Evolutionary conservation across 2,797 vertebrate genomes (phyloP).

Genomic region (Coreius guichenoti): DNA sequence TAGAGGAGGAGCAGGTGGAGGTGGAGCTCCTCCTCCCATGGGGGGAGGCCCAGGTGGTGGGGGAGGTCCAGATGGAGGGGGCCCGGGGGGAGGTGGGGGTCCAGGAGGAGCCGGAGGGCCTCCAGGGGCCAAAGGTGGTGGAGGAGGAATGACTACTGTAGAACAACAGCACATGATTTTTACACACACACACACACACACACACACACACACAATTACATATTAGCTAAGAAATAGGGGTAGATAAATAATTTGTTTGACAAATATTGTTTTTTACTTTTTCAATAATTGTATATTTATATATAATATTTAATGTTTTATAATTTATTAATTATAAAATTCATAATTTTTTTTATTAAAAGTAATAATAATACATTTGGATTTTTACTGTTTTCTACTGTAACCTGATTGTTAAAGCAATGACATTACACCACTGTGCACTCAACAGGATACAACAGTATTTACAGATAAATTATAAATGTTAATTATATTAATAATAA

Average conservation of each 20-base stretch:
- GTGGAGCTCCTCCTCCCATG: constrained; percentile 57
- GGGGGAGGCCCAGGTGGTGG: constrained; percentile 70
- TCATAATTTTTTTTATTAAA: too few species aligned
- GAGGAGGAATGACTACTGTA: constrained; percentile 64
- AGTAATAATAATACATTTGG: too few species aligned
- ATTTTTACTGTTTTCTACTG: neutral
- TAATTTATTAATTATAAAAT: too few species aligned
- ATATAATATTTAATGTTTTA: too few species aligned
- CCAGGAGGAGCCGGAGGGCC: constrained; percentile 64
- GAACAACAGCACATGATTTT: neutral
- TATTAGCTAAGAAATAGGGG: neutral
- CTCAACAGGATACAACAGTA: neutral
- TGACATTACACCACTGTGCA: neutral
- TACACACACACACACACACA: neutral
- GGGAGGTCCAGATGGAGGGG: constrained; percentile 67
- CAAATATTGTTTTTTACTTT: too few species aligned
- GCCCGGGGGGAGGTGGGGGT: constrained; percentile 63
- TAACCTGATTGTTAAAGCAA: neutral
- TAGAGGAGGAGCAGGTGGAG: constrained; percentile 80
- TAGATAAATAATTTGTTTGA: neutral
- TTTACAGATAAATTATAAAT: too few species aligned
- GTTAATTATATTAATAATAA: too few species aligned
- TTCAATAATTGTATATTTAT: too few species aligned
- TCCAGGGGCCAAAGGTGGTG: constrained; percentile 71
- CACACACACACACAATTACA: too few species aligned